These are phyloP conservation scores for Hexactinellida sp. DNA, from an alignment of 37 sponge, comb jelly and placozoan species.

Conservation along the genomic window DNA sequence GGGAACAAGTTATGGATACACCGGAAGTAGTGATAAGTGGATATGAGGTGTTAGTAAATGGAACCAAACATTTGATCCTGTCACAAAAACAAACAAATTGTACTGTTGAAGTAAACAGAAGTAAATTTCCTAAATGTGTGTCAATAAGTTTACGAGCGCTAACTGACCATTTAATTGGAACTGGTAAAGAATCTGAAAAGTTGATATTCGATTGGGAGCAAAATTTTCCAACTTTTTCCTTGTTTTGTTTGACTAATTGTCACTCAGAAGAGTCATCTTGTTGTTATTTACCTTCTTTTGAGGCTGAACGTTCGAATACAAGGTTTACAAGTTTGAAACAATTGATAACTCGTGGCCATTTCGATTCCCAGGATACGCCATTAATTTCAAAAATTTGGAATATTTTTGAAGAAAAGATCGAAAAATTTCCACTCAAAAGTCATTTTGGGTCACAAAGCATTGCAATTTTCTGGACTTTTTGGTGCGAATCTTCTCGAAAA, in stretches of 20 bases:
- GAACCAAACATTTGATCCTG: not conserved
- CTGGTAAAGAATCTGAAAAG: not conserved
- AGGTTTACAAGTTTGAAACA: not conserved
- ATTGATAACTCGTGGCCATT: not conserved
- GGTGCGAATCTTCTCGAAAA: not conserved
- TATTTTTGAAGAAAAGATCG: not conserved
- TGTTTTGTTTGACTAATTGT: not conserved
- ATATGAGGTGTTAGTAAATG: not conserved
- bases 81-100: not conserved
- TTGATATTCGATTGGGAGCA: not conserved
- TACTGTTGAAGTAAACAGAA: conserved; percentile 12
- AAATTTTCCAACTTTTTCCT: not conserved
- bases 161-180: not conserved
- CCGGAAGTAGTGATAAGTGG: not conserved
- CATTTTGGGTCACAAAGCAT: not conserved
- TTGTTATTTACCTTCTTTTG: not conserved
- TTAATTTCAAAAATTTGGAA: not conserved
- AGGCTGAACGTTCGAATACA: not conserved
- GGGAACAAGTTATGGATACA: not conserved
- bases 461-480: not conserved
- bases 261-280: not conserved
- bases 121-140: not conserved
- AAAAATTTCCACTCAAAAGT: not conserved
- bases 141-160: not conserved
- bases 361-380: not conserved